Conservation (phyloP, 2,113 vertebrate genomes). For the Misgurnus mizolepis region DNA sequence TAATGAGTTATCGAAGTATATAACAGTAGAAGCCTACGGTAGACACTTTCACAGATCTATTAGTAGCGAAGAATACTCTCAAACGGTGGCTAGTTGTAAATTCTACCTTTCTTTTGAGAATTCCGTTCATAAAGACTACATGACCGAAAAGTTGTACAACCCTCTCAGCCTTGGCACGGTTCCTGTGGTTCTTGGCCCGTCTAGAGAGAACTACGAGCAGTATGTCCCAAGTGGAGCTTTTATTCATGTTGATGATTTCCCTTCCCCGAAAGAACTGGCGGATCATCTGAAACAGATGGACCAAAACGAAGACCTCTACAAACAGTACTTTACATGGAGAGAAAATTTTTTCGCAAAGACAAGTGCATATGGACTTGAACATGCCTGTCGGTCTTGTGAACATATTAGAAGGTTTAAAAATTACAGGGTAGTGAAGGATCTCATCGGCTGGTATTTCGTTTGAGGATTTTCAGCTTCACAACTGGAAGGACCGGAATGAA, state of each 20-base stretch:
- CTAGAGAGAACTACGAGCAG: slow-evolving; percentile 84
- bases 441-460: slow-evolving; percentile 80
- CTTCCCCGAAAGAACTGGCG: slow-evolving; percentile 80
- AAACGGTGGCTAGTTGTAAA: slow-evolving; percentile 81
- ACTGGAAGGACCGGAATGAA: too few relatives aligned
- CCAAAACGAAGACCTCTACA: slow-evolving; percentile 80
- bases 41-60: slow-evolving; percentile 79
- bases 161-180: slow-evolving; percentile 78
- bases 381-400: slow-evolving; percentile 79
- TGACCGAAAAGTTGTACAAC: slow-evolving; percentile 86
- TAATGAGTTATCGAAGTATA: slow-evolving; percentile 79
- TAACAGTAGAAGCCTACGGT: slow-evolving; percentile 79
- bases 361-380: slow-evolving; percentile 77
- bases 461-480: background rate
- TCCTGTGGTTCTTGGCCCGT: slow-evolving; percentile 82
- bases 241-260: slow-evolving; percentile 87
- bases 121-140: slow-evolving; percentile 84
- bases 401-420: slow-evolving; percentile 80
- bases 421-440: slow-evolving; percentile 78
- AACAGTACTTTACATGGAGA: slow-evolving; percentile 81
- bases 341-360: slow-evolving; percentile 76
- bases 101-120: slow-evolving; percentile 88
- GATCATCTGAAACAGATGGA: slow-evolving; percentile 81
- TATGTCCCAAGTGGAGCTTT: slow-evolving; percentile 83
- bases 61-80: slow-evolving; percentile 76